phyloP scores from a whole-genome alignment of 2,113 vertebrate genomes.

The Entomyzon cyanotis region DNA sequence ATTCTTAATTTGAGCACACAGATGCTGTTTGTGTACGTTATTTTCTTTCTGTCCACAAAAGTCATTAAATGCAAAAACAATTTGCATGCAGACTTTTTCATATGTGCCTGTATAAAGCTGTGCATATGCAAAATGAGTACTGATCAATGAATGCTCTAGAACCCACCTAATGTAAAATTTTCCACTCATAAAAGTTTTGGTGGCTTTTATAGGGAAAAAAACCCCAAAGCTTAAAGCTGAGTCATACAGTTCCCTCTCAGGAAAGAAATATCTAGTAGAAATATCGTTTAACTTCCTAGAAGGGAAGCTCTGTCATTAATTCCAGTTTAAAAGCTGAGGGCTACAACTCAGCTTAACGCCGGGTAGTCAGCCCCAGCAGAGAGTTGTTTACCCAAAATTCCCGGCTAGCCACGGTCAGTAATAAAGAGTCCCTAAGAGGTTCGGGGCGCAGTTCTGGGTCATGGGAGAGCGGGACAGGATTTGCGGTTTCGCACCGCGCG shows the following conservation, averaged over 20 bases:
- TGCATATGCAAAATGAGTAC: background rate
- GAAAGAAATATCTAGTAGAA: background rate
- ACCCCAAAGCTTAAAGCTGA: background rate
- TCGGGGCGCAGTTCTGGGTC: background rate
- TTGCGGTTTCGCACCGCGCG: fast-evolving
- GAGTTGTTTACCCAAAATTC: background rate
- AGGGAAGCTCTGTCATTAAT: background rate
- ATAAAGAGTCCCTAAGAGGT: background rate
- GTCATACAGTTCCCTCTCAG: background rate
- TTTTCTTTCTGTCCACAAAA: constrained; percentile 39
- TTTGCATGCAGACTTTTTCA: background rate
- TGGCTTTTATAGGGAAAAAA: background rate
- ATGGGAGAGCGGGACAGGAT: fast-evolving
- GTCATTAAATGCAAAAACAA: background rate
- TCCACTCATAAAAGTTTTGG: background rate
- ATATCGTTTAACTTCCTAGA: background rate
- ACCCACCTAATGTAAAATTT: background rate
- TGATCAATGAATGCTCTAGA: background rate
- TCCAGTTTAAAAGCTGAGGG: background rate
- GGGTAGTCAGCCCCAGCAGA: background rate
- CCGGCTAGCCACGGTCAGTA: fast-evolving
- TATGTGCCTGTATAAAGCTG: background rate
- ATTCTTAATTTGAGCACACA: constrained; percentile 16
- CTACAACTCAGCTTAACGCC: background rate
- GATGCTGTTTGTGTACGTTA: background rate